These are phyloP conservation scores for Chelonia mydas DNA, from an alignment of 2,797 vertebrate genomes.

Conservation along the genomic window DNA sequence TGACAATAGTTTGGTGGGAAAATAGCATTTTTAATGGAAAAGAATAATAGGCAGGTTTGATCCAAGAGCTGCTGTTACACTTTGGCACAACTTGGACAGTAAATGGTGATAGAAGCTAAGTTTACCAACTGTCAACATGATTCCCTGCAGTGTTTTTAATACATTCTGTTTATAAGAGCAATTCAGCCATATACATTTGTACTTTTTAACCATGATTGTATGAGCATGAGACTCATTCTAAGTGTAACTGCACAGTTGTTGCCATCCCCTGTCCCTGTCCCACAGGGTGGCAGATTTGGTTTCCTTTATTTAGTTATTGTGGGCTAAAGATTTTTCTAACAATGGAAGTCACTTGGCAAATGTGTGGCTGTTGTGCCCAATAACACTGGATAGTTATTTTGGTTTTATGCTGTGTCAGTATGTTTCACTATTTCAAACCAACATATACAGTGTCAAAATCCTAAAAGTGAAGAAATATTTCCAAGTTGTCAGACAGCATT, in stretches of 20 bases:
- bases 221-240: neutral
- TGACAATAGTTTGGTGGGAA: neutral
- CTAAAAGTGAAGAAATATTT: neutral
- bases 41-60: neutral
- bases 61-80: neutral
- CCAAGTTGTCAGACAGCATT: neutral
- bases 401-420: neutral
- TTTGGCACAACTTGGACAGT: neutral
- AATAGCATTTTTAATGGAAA: neutral
- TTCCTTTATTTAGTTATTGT: conserved; percentile 1
- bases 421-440: neutral
- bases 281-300: neutral
- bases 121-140: neutral
- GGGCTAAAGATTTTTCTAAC: neutral
- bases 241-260: neutral
- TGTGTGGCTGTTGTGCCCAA: neutral
- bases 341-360: neutral
- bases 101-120: neutral
- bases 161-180: neutral
- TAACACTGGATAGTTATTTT: neutral
- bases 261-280: too few relatives aligned
- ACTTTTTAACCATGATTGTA: neutral
- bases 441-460: neutral
- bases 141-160: neutral
- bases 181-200: neutral